Conservation (phyloP, 2,113 vertebrate genomes). For the Bos indicus region DNA sequence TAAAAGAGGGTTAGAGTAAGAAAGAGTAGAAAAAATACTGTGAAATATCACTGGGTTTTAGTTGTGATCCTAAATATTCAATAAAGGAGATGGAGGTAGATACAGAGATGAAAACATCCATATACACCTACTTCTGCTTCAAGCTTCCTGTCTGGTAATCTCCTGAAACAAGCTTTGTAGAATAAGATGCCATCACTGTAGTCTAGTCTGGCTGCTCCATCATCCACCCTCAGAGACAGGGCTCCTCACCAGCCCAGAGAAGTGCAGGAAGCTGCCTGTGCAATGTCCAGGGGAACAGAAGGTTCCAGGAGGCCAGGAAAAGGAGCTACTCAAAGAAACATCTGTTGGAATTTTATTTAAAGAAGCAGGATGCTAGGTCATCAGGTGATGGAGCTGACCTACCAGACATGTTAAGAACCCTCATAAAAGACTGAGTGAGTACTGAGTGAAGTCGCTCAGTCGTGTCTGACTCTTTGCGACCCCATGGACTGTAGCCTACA, state of each 20-base stretch:
- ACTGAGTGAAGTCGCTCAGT: no score
- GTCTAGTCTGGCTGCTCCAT: neutral
- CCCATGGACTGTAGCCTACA: no score
- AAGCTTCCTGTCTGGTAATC: neutral
- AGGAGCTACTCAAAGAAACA: neutral
- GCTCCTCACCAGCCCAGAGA: fast-evolving
- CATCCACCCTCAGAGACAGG: neutral
- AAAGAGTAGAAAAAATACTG: neutral
- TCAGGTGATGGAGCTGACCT: neutral
- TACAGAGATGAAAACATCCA: fast-evolving
- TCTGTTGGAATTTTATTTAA: neutral
- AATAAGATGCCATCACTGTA: neutral
- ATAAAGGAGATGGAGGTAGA: neutral
- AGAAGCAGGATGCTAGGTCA: neutral
- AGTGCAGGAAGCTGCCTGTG: neutral
- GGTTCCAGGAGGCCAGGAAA: neutral
- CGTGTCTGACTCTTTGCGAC: no score
- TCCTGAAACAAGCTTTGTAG: neutral
- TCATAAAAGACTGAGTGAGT: neutral
- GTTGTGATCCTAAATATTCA: neutral
- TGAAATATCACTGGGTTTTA: neutral
- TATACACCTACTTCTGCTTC: neutral
- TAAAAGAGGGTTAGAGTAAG: neutral
- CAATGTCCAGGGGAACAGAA: neutral
- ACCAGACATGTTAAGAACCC: neutral